Percentiles rank a stretch among this genome's conserved stretches.
Conservation (phyloP, 1,140 invertebrate genomes). For the Goniozus legneri region DNA sequence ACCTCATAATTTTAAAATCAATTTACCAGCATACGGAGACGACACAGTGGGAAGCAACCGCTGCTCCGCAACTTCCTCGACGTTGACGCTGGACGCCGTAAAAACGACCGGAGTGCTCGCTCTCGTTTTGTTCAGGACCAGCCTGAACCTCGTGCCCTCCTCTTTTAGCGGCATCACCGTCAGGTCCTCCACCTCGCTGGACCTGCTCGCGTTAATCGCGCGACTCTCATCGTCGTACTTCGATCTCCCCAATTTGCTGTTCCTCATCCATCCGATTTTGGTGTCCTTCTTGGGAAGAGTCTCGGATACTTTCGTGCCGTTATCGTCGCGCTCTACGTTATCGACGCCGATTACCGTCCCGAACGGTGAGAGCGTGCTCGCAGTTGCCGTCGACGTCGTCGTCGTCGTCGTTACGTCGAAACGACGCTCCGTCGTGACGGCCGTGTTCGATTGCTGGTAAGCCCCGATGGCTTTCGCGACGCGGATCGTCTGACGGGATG, state of each 20-base stretch:
- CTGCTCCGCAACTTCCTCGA: too few species aligned
- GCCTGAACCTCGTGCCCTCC: slow-evolving; percentile 26
- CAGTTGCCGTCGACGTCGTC: background rate
- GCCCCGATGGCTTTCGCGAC: slow-evolving; percentile 38
- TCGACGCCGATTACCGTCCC: too few species aligned
- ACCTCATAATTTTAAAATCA: too few species aligned
- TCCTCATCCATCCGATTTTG: slow-evolving; percentile 31
- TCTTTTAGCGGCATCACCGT: slow-evolving; percentile 39
- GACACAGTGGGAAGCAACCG: too few species aligned
- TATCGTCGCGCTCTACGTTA: slow-evolving; percentile 10
- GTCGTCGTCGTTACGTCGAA: too few species aligned
- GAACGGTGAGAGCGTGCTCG: too few species aligned
- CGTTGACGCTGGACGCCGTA: background rate
- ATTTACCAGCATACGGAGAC: too few species aligned
- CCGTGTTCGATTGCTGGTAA: slow-evolving; percentile 20
- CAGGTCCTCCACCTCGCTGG: slow-evolving; percentile 30
- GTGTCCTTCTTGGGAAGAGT: slow-evolving; percentile 31
- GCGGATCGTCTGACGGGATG: slow-evolving; percentile 23
- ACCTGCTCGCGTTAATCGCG: slow-evolving; percentile 15
- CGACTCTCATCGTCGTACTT: slow-evolving; percentile 27
- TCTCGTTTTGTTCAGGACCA: slow-evolving; percentile 31
- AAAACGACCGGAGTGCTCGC: background rate
- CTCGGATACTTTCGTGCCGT: too few species aligned
- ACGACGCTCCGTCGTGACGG: slow-evolving; percentile 10
- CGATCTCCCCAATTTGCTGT: slow-evolving; percentile 16